Base-by-base conservation (phyloP, 2,113 vertebrate species). In the Pelecanus crispus region DNA sequence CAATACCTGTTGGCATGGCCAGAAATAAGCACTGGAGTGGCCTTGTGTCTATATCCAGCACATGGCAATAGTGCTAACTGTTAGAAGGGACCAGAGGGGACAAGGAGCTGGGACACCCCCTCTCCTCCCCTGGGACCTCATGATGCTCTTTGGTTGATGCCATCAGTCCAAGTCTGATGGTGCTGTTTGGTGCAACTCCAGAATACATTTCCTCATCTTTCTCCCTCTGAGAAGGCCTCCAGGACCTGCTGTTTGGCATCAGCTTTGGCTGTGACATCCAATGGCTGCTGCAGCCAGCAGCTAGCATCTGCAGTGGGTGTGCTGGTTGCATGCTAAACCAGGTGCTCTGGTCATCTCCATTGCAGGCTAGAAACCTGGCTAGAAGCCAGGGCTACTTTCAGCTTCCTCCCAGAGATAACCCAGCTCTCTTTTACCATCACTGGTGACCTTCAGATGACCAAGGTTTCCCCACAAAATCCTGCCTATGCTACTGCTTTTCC, bases 61-160 rank as follows among this genome's bases (percentile, higher is more conserved):
- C 8, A 7, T 22, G 17, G 40, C 10, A 40, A 9, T 3, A 42
- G 56, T 9, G 25, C 16, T 20, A 20, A 25, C 3, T n/a, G 29
- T 17, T 11, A 62, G 47, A 28, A 52, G 11, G 52, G 28, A 36
- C 13, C 0, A 0, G 16, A n/a, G 24, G 22, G 17, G 32, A 63
- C 9, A 58, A 68, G 34, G 10, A 59, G 21, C 25, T 55, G 61
- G 28, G 31, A 16, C 5, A 17, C 3, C 9, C 13, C 26, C 10
- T 10, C 34, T 49, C 28, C 49, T 74, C n/a, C 36, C 40, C 42
- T n/a, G 36, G 25, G n/a, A 40, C 5, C 25, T 71, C n/a, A 24
- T 1, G 10, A 19, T 17, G 53, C 15, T 32, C 14, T 24, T 47
- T 31, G 22, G 29, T 8, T 79, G 61, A 62, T 53, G 61, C 17